Percentiles rank a stretch among this genome's conserved stretches.
These are phyloP conservation scores for Psophia crepitans DNA, from an alignment of 2,113 vertebrate species.

Conservation along the genomic window DNA sequence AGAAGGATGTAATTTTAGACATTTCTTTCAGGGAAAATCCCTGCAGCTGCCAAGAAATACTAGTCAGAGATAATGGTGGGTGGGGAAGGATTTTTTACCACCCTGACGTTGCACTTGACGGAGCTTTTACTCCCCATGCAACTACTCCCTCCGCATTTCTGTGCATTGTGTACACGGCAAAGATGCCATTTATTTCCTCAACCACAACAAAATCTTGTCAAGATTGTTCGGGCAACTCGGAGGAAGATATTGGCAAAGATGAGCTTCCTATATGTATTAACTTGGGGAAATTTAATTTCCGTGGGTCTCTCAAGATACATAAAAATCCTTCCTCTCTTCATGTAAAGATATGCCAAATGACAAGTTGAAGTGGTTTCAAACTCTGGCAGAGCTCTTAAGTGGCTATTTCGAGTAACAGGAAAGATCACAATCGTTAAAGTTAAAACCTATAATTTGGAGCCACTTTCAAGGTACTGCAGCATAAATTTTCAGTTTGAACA, in stretches of 20 bases:
- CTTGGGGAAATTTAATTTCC: background rate
- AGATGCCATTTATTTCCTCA: background rate
- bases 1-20: background rate
- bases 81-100: background rate
- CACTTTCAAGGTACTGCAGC: background rate
- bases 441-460: background rate
- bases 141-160: background rate
- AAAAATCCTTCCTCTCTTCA: background rate
- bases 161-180: rapidly evolving
- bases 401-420: background rate
- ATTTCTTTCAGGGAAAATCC: background rate
- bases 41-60: background rate
- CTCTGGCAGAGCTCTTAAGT: background rate
- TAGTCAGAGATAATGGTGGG: background rate
- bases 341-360: background rate
- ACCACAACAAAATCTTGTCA: background rate
- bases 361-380: background rate
- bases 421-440: background rate
- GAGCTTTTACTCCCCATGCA: background rate
- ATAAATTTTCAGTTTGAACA: background rate
- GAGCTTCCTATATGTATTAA: background rate
- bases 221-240: background rate
- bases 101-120: background rate
- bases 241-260: background rate
- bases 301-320: background rate